Base-by-base conservation (phyloP, 2,113 vertebrate genomes). In the Carlito syrichta region DNA sequence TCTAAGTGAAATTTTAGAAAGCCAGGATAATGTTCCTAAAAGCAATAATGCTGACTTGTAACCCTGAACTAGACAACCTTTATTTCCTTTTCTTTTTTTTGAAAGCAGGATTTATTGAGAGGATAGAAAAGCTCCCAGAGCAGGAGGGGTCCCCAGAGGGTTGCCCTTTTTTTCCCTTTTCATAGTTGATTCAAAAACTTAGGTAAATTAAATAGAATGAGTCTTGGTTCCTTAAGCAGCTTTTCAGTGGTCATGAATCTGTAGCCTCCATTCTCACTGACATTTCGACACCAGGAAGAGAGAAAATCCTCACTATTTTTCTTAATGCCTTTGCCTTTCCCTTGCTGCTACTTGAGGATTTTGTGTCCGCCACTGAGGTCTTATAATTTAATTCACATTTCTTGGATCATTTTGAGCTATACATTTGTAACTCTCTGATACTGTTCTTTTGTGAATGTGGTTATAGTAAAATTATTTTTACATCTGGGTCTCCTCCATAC, bases 1-100 rank as follows among this genome's bases (percentile, higher is more conserved):
- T 76, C 45, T 82, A 87, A 79, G 92, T 90, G 71, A 82, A 86
- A 68, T 85, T 96, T 95, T 89, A 85, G 40, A 96, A 96, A 95
- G 63, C 86, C 87, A 35, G 32, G 30, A 17, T 52, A 73, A 89
- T 63, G 45, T 93, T 74, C 14, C 52, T 95, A 56, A 95, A 94
- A 87, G 45, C 69, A 85, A 25, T 68, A 84, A 89, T 89, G 48
- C 71, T 89, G 35, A 87, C n/a, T 94, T 84, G 77, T 12, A 92
- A 58, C 62, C 63, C 69, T 58, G 17, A 62, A 50, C 45, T 92
- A n/a, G 32, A 91, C n/a, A n/a, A n/a, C n/a, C n/a, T n/a, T n/a
- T n/a, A n/a, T n/a, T n/a, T n/a, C n/a, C n/a, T n/a, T n/a, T n/a
- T n/a, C n/a, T n/a, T n/a, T n/a, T n/a, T n/a, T n/a, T n/a, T n/a